phyloP scores from a whole-genome alignment of 1,140 invertebrate genomes.

The Drosophila santomea region DNA sequence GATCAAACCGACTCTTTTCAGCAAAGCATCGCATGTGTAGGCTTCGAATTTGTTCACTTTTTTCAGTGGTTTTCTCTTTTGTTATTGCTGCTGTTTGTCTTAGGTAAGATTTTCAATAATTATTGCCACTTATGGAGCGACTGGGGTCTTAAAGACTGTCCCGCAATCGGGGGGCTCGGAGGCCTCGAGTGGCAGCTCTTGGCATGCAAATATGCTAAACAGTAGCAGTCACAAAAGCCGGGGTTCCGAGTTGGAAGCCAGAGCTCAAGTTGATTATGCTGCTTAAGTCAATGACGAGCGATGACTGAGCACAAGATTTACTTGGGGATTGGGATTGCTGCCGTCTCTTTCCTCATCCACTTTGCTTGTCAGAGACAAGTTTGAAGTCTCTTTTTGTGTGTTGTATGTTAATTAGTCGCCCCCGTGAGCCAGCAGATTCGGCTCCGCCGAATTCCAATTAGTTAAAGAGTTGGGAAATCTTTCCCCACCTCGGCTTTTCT shows the following conservation, averaged over 20 bases:
- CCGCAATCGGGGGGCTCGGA: constrained; percentile 6
- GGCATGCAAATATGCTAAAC: constrained; percentile 84
- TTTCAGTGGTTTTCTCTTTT: constrained; percentile 51
- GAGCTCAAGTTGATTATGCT: constrained; percentile 78
- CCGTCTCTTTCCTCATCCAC: constrained; percentile 36
- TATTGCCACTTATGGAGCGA: constrained; percentile 80
- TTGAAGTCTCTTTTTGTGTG: constrained; percentile 64
- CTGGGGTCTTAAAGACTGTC: constrained; percentile 31
- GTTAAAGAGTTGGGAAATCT: constrained; percentile 45
- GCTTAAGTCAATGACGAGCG: constrained; percentile 77
- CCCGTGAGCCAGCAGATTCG: constrained; percentile 59
- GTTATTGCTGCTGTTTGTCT: constrained; percentile 72
- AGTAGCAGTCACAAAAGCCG: constrained; percentile 67
- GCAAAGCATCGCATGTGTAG: constrained; percentile 16
- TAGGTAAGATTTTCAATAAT: constrained; percentile 83
- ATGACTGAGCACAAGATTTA: constrained; percentile 78
- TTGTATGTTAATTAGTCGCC: constrained; percentile 79
- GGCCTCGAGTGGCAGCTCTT: constrained; percentile 76
- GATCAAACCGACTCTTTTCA: background rate
- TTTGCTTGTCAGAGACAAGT: constrained; percentile 74
- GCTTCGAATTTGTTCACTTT: constrained; percentile 13
- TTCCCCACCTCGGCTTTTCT: background rate
- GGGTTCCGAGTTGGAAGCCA: constrained; percentile 13
- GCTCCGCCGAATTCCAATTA: constrained; percentile 43
- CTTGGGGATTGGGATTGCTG: constrained; percentile 15